These are phyloP conservation scores for Iselma pallidipennis DNA, from an alignment of 2,888 invertebrate species.

Conservation along the genomic window DNA sequence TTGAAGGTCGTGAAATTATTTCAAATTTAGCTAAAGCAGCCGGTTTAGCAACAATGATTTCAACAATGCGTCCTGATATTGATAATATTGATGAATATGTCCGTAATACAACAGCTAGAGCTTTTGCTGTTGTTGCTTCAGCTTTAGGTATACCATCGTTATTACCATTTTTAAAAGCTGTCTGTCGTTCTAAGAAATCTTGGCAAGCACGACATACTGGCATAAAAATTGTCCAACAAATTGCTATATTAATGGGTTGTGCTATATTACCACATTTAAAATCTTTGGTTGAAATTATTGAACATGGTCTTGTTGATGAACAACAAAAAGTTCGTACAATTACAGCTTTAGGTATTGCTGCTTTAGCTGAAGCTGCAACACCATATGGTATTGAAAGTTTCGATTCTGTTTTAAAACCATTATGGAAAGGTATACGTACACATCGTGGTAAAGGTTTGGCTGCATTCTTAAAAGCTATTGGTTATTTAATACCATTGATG, in stretches of 20 bases:
- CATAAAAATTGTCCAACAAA: conserved; percentile 99
- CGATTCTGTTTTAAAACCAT: conserved; percentile 97
- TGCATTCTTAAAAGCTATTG: conserved; percentile 99
- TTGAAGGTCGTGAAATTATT: conserved; percentile 98
- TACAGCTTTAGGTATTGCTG: conserved; percentile 97
- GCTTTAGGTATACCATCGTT: conserved; percentile 97
- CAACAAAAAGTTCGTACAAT: conserved; percentile 99
- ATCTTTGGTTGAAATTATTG: conserved; percentile 98
- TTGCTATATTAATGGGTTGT: conserved; percentile 99
- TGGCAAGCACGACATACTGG: conserved; percentile 99
- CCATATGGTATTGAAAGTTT: conserved; percentile 99
- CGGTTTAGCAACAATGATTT: conserved; percentile 99
- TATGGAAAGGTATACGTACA: conserved; percentile 98
- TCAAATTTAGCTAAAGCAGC: conserved; percentile 99
- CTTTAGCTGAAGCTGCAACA: conserved; percentile 97
- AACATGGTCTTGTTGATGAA: conserved; percentile 97
- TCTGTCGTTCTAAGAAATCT: conserved; percentile 98
- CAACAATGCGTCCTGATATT: conserved; percentile 99
- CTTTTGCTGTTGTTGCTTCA: conserved; percentile 99
- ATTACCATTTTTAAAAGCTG: conserved; percentile 97
- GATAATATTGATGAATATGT: conserved; percentile 99
- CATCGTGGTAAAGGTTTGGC: conserved; percentile 92
- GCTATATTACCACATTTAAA: conserved; percentile 98
- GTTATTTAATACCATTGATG: conserved; percentile 99
- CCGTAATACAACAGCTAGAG: conserved; percentile 97